phyloP scores from a whole-genome alignment of 1,140 invertebrate genomes.

The Drosophila kohkoa region DNA sequence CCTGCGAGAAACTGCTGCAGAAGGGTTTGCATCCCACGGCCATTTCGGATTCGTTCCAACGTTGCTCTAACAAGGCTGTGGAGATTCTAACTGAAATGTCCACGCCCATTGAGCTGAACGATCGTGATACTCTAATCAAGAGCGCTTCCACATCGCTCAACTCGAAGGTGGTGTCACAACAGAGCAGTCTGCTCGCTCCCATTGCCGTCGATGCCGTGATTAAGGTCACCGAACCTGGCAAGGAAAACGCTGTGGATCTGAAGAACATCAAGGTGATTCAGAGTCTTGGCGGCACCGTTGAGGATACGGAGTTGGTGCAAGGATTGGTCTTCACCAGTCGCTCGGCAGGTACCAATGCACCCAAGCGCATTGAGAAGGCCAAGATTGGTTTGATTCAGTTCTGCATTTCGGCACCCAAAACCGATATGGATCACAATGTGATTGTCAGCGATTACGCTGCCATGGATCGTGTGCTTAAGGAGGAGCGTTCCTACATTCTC shows the following conservation, averaged over 20 bases:
- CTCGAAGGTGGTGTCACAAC: constrained; percentile 99
- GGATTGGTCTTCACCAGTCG: constrained; percentile 97
- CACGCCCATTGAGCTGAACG: constrained; percentile 93
- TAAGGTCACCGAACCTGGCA: constrained; percentile 89
- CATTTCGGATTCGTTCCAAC: constrained; percentile 98
- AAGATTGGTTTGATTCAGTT: constrained; percentile 99
- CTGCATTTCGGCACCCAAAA: constrained; percentile 99
- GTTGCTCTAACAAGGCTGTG: constrained; percentile 93
- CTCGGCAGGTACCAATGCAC: constrained; percentile 95
- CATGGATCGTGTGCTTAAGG: constrained; percentile 99
- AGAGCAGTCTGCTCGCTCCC: constrained; percentile 96
- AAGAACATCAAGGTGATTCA: constrained; percentile 98
- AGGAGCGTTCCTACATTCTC: constrained; percentile 98
- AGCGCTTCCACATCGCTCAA: constrained; percentile 98
- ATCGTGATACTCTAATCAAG: constrained; percentile 95
- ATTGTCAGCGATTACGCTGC: constrained; percentile 99
- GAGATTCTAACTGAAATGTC: constrained; percentile 95
- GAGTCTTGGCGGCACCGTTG: constrained; percentile 98
- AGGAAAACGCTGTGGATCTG: constrained; percentile 88
- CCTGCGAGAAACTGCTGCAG: constrained; percentile 95
- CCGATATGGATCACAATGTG: constrained; percentile 99
- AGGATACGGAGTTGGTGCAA: constrained; percentile 98
- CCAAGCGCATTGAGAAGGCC: constrained; percentile 97
- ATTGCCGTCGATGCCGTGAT: constrained; percentile 99
- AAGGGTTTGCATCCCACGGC: constrained; percentile 99